Evolutionary conservation across 1,140 invertebrate genomes (phyloP).

Genomic region (Ylistrum balloti): DNA sequence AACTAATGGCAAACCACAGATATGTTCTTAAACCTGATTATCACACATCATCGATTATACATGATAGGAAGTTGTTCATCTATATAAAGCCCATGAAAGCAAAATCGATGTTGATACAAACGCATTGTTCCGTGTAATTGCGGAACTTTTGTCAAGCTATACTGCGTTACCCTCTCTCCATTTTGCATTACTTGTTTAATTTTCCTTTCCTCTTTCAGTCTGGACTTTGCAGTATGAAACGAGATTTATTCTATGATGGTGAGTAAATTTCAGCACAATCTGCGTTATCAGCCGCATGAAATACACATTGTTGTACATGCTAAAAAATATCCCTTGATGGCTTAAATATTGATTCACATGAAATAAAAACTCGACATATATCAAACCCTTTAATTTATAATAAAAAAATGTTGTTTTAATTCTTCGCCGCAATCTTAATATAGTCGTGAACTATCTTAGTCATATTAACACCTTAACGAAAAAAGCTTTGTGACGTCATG

Average conservation of each 20-base stretch:
- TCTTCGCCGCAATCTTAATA: no score
- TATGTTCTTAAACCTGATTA: conserved; percentile 33
- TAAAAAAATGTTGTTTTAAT: no score
- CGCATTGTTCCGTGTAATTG: conserved; percentile 1
- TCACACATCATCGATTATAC: conserved; percentile 22
- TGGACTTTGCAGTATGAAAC: conserved; percentile 11
- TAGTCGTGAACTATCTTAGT: no score
- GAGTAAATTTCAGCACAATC: not conserved
- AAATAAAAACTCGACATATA: no score
- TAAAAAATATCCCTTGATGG: no score
- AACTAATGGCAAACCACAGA: not conserved
- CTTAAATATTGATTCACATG: no score
- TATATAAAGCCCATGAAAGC: not conserved
- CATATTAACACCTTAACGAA: no score
- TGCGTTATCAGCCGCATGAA: no score
- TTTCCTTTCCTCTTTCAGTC: conserved; percentile 31
- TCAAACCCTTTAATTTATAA: no score
- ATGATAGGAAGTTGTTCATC: not conserved
- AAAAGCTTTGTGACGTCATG: no score
- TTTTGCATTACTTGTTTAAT: conserved; percentile 40
- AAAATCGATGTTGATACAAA: not conserved
- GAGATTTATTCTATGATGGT: conserved; percentile 35
- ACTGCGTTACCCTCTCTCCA: not conserved
- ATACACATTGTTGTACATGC: no score
- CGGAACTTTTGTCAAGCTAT: not conserved